These are phyloP conservation scores for Sarcophaga caerulescens DNA, from an alignment of 2,888 invertebrate species.

Conservation along the genomic window DNA sequence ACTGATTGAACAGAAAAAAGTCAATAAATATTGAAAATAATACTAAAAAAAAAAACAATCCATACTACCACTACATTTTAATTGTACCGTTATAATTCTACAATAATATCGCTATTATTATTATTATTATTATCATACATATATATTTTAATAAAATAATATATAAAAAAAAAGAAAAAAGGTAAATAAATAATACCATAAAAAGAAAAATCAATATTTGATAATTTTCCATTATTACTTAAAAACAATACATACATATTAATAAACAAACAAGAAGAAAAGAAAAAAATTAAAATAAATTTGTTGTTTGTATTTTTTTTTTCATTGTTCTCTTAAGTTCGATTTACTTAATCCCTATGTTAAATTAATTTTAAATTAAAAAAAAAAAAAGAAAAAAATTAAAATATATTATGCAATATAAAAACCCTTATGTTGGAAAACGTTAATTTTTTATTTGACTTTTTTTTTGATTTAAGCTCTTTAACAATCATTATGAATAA, in stretches of 20 bases:
- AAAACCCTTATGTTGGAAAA: too few species aligned
- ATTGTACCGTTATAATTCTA: too few species aligned
- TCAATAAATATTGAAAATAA: constrained; percentile 8
- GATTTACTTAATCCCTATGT: background rate
- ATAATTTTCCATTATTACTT: background rate
- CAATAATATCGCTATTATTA: constrained; percentile 8
- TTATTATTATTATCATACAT: constrained; percentile 10
- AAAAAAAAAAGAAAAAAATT: background rate
- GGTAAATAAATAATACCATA: too few species aligned
- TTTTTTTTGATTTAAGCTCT: background rate
- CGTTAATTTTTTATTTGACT: background rate
- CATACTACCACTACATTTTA: background rate
- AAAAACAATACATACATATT: background rate
- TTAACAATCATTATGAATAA: background rate
- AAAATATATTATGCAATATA: too few species aligned
- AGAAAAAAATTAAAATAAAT: background rate
- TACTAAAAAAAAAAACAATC: background rate
- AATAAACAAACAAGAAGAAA: too few species aligned
- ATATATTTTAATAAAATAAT: too few species aligned
- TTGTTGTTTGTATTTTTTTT: background rate
- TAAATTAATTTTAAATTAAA: background rate
- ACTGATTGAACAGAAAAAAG: constrained; percentile 2
- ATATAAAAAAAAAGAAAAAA: too few species aligned
- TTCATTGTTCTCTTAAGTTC: background rate
- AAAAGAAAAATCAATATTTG: constrained; percentile 1